Conservation (phyloP, 2,113 vertebrate genomes). For the Thalassoma bifasciatum region DNA sequence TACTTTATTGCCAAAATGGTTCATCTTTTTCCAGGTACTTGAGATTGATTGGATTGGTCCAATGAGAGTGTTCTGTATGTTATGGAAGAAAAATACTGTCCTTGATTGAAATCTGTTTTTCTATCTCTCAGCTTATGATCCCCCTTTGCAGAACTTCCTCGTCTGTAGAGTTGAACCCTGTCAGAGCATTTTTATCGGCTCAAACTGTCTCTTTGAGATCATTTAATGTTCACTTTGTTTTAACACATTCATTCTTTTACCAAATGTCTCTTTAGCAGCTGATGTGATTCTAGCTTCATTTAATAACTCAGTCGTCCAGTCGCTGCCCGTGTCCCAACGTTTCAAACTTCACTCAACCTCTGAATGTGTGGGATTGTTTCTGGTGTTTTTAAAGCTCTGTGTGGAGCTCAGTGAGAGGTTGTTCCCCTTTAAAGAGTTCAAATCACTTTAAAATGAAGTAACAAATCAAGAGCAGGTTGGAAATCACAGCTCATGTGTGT, state of each 20-base stretch:
- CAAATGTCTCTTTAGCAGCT: not conserved
- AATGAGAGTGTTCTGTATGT: slow-evolving; percentile 38
- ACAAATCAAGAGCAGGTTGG: no score
- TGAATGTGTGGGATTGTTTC: slow-evolving; percentile 4
- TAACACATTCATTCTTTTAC: slow-evolving; percentile 9
- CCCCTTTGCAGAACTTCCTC: slow-evolving; percentile 21
- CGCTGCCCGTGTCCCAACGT: slow-evolving; percentile 22
- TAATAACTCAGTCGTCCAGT: slow-evolving; percentile 12
- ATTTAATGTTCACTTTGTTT: slow-evolving; percentile 30
- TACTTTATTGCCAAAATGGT: slow-evolving; percentile 37
- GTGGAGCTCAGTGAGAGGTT: slow-evolving; percentile 13
- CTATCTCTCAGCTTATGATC: not conserved
- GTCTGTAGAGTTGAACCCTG: slow-evolving; percentile 18
- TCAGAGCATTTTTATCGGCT: slow-evolving; percentile 19
- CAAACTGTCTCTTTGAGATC: slow-evolving; percentile 11
- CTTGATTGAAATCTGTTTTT: slow-evolving; percentile 18
- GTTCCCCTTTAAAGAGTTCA: no score
- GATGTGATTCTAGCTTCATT: slow-evolving; percentile 33
- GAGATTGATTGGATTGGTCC: slow-evolving; percentile 40
- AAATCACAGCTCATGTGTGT: no score
- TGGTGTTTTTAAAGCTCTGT: slow-evolving; percentile 16
- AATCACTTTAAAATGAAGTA: no score
- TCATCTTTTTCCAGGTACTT: slow-evolving; percentile 32
- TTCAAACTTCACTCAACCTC: slow-evolving; percentile 8
- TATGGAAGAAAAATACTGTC: slow-evolving; percentile 20